These are phyloP conservation scores for Sebastiscus tertius DNA, from an alignment of 2,797 vertebrate species.

Conservation along the genomic window DNA sequence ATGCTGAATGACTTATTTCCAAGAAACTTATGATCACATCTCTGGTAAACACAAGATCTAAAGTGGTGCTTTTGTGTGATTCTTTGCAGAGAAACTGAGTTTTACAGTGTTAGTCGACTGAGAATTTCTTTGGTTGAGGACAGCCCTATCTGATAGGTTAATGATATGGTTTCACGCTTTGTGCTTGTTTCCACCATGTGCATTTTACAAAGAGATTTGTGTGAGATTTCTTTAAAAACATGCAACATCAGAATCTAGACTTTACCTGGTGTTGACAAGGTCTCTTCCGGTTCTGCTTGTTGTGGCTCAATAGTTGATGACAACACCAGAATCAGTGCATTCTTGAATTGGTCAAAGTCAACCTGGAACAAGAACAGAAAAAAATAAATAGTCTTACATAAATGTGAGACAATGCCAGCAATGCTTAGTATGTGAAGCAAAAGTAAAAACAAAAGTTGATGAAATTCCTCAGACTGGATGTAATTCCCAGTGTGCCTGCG, in stretches of 20 bases:
- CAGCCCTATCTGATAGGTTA: background rate
- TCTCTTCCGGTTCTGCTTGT: conserved; percentile 82
- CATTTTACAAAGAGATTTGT: background rate
- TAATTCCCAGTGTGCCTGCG: conserved; percentile 10
- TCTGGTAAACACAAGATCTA: no score
- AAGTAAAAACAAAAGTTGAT: conserved; percentile 7
- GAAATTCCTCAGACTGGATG: conserved; percentile 54
- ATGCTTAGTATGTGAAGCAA: conserved; percentile 12
- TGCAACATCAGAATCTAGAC: background rate
- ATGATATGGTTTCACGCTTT: background rate
- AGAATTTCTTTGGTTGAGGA: no score
- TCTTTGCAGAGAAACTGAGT: rapidly evolving
- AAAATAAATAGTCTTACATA: background rate
- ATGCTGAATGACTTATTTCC: no score
- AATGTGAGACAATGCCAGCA: conserved; percentile 1
- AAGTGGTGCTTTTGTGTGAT: no score
- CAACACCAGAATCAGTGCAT: conserved; percentile 92
- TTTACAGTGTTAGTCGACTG: no score
- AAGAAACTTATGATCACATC: no score
- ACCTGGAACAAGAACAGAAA: conserved; percentile 81
- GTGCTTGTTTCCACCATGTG: background rate
- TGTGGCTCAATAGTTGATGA: conserved; percentile 79
- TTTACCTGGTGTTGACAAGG: conserved; percentile 87
- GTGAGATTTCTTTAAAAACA: background rate
- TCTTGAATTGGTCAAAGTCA: conserved; percentile 94